phyloP scores from a whole-genome alignment of 2,113 vertebrate genomes.

The Raja brachyura region DNA sequence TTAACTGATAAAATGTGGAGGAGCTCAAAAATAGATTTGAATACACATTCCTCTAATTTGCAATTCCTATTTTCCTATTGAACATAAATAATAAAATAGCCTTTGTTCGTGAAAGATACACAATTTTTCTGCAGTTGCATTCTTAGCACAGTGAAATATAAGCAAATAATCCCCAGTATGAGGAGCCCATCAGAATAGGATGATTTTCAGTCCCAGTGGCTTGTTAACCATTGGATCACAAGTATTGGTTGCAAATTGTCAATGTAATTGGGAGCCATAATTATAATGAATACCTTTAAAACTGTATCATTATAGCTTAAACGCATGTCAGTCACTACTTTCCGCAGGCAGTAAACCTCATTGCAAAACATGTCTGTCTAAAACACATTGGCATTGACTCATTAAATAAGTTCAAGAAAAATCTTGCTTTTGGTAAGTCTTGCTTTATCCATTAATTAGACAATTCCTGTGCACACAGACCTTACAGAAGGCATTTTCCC shows the following conservation, averaged over 20 bases:
- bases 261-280: conserved; percentile 3
- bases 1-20: background rate
- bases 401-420: conserved; percentile 13
- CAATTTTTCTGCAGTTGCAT: background rate
- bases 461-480: conserved; percentile 67
- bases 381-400: background rate
- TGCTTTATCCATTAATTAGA: background rate
- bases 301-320: background rate
- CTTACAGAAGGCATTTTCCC: conserved; percentile 95
- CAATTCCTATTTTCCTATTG: background rate
- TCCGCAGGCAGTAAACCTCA: background rate
- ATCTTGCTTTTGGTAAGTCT: background rate
- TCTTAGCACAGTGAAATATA: background rate
- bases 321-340: background rate
- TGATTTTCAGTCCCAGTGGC: background rate
- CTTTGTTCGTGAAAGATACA: background rate
- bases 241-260: background rate
- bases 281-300: conserved; percentile 1
- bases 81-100: conserved; percentile 15
- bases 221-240: background rate
- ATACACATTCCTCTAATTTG: no score
- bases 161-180: background rate
- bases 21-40: background rate
- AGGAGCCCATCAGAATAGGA: background rate
- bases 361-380: conserved; percentile 16